Percentiles rank a stretch among this genome's conserved stretches.
Conservation (phyloP, 2,888 invertebrate species). For the Campoplex capitator region DNA sequence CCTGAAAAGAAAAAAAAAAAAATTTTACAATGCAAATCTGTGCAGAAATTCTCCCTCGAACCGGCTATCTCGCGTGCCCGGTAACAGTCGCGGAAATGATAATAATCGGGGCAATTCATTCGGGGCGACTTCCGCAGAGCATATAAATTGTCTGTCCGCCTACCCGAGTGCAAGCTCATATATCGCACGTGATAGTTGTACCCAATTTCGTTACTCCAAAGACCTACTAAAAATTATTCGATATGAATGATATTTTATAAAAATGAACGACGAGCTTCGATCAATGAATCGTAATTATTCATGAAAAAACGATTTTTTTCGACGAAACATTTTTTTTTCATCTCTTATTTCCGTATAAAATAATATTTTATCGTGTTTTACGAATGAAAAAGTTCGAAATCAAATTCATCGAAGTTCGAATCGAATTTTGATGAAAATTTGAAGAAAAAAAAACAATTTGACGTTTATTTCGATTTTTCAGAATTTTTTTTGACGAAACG, state of each 20-base stretch:
- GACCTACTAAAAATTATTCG: constrained; percentile 16
- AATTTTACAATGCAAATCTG: constrained; percentile 3
- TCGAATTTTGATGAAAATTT: too few species aligned
- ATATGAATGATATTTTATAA: constrained; percentile 10
- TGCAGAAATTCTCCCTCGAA: constrained; percentile 10
- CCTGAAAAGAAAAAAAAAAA: neutral
- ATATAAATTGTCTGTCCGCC: constrained; percentile 65
- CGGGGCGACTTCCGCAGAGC: constrained; percentile 58
- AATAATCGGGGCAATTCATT: constrained; percentile 66
- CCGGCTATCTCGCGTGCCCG: constrained; percentile 61
- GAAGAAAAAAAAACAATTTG: neutral
- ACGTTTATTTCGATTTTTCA: neutral
- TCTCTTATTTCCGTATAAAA: too few species aligned
- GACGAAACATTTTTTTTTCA: too few species aligned
- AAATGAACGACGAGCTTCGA: neutral
- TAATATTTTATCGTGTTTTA: neutral
- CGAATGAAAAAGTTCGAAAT: neutral
- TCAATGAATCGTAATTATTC: too few species aligned
- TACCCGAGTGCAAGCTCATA: constrained; percentile 34
- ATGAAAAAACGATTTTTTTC: too few species aligned
- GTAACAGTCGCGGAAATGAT: constrained; percentile 67
- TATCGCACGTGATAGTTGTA: constrained; percentile 34
- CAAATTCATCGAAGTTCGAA: neutral
- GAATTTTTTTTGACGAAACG: neutral
- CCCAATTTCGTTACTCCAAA: constrained; percentile 4